Conservation (phyloP, 2,888 invertebrate genomes). For the Yponomeuta cagnagella region DNA sequence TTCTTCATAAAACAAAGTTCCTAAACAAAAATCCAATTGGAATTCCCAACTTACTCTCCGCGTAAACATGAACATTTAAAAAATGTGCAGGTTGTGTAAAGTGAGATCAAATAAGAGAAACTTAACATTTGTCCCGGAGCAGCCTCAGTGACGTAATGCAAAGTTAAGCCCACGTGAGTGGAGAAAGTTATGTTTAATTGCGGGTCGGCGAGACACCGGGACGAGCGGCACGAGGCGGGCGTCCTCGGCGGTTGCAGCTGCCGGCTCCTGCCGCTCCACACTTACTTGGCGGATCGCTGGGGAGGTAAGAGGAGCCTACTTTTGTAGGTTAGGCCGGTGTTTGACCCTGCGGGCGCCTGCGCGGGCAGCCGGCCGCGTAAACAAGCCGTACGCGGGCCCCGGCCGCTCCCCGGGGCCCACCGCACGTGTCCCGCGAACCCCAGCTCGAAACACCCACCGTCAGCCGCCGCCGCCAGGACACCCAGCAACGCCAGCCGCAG, state of each 20-base stretch:
- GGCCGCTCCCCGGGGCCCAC: conserved; percentile 34
- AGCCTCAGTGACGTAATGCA: conserved; percentile 7
- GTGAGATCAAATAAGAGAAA: background rate
- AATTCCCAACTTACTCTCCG: background rate
- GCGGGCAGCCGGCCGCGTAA: conserved; percentile 32
- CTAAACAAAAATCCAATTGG: background rate
- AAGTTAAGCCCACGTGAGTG: conserved; percentile 13
- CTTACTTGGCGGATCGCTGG: conserved; percentile 35
- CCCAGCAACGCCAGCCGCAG: conserved; percentile 79
- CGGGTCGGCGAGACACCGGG: conserved; percentile 7
- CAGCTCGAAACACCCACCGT: conserved; percentile 44
- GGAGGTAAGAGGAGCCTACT: conserved; percentile 40
- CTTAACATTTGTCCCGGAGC: background rate
- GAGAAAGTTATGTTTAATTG: conserved; percentile 13
- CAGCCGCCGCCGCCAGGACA: conserved; percentile 67
- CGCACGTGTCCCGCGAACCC: conserved; percentile 38
- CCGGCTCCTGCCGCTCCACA: conserved; percentile 13
- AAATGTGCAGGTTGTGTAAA: background rate
- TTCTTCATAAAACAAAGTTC: background rate
- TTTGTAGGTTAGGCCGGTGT: conserved; percentile 65
- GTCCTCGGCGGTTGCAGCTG: conserved; percentile 12
- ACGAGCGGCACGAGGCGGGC: conserved; percentile 6
- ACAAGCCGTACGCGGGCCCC: conserved; percentile 55
- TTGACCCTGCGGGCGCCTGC: conserved; percentile 49
- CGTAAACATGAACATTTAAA: background rate